Base-by-base conservation (phyloP, 2,888 invertebrate species). In the Protodeltote pygarga region DNA sequence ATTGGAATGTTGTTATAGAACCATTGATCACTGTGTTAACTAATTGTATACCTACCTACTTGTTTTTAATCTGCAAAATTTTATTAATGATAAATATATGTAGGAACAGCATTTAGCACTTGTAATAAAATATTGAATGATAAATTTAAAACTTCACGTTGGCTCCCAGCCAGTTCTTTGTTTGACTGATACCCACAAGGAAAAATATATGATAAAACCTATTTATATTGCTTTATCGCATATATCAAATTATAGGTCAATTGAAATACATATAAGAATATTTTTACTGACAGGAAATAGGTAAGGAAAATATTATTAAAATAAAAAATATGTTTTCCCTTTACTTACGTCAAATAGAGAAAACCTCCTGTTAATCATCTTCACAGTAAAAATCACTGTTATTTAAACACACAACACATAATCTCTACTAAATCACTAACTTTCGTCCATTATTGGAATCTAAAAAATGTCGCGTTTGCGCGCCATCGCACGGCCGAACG, bases 381-480 rank as follows among this genome's bases (percentile, higher is more conserved):
- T 68, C 57, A 71, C 68, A 51, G 37, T 45, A 28, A 52, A 31
- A 37, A 41, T 8, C 50, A 63, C 64, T 57, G 44, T 40, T 63
- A 53, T 47, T 41, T 40, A 42, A 34, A 48, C 54, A 51, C 52
- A 71, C 65, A 45, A 15, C 60, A 67, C 65, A 42, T 54, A 63
- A 52, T 41, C 41, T 27, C 41, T 47, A 49, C 37, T 40, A 46
- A 69, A 51, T 41, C 48, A 50, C 25, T 27, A 71, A 67, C 71
- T 68, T 71, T 71, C 57, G 60, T 64, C 48, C 49, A 57, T 19
- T 42, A 52, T 10, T 42, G 46, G 46, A 54, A 67, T 52, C 71
- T 75, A 75, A 81, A 75, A 77, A 73, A 81, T 76, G 82, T 81
- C 70, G 67, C 66, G 71, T 75, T 80, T 70, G 71, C 83, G 77